These are phyloP conservation scores for Diachrysia chrysitis DNA, from an alignment of 2,888 invertebrate species.

Conservation along the genomic window DNA sequence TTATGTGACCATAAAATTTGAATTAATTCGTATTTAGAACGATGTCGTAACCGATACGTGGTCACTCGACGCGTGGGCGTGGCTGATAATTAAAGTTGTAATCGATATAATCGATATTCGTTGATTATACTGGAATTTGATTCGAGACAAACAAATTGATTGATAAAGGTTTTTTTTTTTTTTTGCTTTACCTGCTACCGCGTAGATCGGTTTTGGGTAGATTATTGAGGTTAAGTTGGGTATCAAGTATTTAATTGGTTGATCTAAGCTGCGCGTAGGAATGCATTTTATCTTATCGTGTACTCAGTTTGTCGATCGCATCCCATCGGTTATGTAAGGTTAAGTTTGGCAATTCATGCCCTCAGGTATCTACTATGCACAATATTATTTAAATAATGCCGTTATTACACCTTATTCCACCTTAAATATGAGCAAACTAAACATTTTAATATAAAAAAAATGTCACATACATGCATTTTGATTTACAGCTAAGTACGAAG, in stretches of 20 bases:
- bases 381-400: neutral
- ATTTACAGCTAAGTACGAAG: conserved; percentile 26
- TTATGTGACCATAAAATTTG: conserved; percentile 49
- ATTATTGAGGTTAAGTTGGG: neutral
- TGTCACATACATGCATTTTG: conserved; percentile 32
- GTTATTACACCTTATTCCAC: neutral
- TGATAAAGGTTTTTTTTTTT: conserved; percentile 14
- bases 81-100: conserved; percentile 50
- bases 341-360: neutral
- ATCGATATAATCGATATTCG: conserved; percentile 49
- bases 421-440: conserved; percentile 3
- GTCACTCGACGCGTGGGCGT: conserved; percentile 41
- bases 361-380: neutral
- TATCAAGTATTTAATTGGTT: neutral
- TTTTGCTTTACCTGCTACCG: neutral
- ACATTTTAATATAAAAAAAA: conserved; percentile 49
- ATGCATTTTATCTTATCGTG: neutral
- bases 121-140: conserved; percentile 39
- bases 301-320: neutral
- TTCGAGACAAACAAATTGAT: conserved; percentile 30
- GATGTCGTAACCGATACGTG: conserved; percentile 36
- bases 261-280: conserved; percentile 2
- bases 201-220: neutral
- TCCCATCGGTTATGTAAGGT: conserved; percentile 4
- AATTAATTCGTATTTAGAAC: conserved; percentile 52